phyloP scores from a whole-genome alignment of 2,888 invertebrate species.

The Platycheirus albimanus region DNA sequence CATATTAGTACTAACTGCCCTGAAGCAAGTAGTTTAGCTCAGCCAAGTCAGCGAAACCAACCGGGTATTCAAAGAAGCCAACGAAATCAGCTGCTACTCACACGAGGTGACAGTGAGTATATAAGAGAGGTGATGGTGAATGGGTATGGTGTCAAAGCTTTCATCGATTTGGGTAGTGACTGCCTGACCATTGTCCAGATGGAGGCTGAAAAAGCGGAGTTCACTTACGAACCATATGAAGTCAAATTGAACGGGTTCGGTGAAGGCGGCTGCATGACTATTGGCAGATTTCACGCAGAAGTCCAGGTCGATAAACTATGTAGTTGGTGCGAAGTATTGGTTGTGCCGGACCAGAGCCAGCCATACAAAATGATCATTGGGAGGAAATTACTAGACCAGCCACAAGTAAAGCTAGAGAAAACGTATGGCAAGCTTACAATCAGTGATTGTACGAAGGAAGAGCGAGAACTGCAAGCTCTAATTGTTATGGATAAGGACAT shows the following conservation, averaged over 20 bases:
- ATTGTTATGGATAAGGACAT: not conserved
- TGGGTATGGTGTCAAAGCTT: not conserved
- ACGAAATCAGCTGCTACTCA: not conserved
- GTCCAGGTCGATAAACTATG: not conserved
- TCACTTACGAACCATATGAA: not conserved
- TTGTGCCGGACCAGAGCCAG: slow-evolving; percentile 9
- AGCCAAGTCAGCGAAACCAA: not conserved
- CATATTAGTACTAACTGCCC: not conserved
- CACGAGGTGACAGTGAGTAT: not conserved
- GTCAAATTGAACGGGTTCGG: not conserved
- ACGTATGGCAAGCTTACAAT: not conserved
- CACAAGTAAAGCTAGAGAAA: slow-evolving; percentile 1
- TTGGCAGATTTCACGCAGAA: not conserved
- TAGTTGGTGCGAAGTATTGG: slow-evolving; percentile 6
- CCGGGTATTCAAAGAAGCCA: not conserved
- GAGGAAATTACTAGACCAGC: slow-evolving; percentile 6
- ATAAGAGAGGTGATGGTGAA: not conserved
- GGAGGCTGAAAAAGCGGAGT: not conserved
- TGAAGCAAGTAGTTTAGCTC: too few relatives aligned
- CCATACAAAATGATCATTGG: slow-evolving; percentile 7
- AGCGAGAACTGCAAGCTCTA: not conserved
- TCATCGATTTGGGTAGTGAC: slow-evolving; percentile 6
- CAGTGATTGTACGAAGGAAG: not conserved
- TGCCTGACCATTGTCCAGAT: not conserved
- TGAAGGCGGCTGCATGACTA: not conserved